Conservation (phyloP, 2,113 vertebrate species). For the Gulo gulo region DNA sequence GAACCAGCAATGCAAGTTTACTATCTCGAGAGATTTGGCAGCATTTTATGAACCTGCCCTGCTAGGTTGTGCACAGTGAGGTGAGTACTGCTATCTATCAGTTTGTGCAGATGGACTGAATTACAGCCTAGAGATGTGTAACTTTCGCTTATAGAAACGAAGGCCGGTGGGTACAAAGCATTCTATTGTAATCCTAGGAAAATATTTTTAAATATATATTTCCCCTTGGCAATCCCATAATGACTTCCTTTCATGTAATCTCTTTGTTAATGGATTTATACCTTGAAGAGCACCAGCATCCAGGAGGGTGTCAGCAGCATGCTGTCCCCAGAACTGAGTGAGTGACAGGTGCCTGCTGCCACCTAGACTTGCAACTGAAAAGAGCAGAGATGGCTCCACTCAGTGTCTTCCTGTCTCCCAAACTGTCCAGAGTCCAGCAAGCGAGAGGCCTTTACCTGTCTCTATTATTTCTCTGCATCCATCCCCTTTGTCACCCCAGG, state of each 20-base stretch:
- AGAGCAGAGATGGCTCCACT: not conserved
- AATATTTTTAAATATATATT: not conserved
- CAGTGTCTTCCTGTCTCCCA: not conserved
- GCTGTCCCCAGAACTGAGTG: not conserved
- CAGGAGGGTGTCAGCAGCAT: not conserved
- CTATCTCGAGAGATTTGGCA: not conserved
- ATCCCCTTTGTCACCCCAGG: not conserved
- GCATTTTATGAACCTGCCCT: not conserved
- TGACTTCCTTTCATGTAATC: constrained; percentile 29
- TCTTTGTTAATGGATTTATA: not conserved
- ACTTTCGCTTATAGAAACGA: not conserved
- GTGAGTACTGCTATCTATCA: constrained; percentile 20
- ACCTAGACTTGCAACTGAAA: not conserved
- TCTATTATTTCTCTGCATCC: not conserved
- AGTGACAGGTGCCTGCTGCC: not conserved
- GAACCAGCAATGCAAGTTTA: constrained; percentile 24
- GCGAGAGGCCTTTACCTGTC: not conserved
- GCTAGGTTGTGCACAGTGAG: not conserved
- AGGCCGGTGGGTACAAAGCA: not conserved
- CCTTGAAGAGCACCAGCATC: not conserved
- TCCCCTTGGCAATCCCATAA: not conserved
- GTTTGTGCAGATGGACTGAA: not conserved
- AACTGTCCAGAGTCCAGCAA: not conserved
- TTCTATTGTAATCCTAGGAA: not conserved
- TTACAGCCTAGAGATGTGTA: not conserved